Base-by-base conservation (phyloP, 2,113 vertebrate species). In the Perca flavescens region DNA sequence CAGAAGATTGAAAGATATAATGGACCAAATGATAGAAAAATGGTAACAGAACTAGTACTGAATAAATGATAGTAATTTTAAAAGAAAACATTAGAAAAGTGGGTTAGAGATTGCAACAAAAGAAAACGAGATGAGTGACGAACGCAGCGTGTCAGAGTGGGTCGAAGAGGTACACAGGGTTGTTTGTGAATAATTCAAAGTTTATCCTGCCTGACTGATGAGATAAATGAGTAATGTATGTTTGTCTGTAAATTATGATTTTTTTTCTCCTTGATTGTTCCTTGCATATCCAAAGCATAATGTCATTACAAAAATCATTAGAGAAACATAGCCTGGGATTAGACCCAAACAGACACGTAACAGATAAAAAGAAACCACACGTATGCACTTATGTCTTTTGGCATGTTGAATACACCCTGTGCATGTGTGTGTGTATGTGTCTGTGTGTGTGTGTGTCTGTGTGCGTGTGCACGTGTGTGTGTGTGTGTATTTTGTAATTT, bases 181-280 rank as follows among this genome's bases (percentile, higher is more conserved):
- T 65, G 74, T 87, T 78, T 86, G 72, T 80, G 69, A 53, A 81
- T 85, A 79, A 72, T 69, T 78, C 22, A 34, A 28, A 50, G 71
- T 77, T 79, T 62, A 80, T 71, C 50, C 66, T 70, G 13, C 70
- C 40, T 22, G 25, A 46, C 64, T 88, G 80, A 90, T 90, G 84
- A 90, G 75, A 86, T 77, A 70, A 85, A 64, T 62, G 50, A 61
- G 6, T 25, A 31, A 69, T 88, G 57, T 31, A 6, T 67, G 58
- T 78, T 82, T 79, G 58, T 80, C 16, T 65, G 74, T 49, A 78
- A 82, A 79, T 83, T 1, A 46, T 67, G 2, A 25, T 63, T 14
- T 71, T 34, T 25, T 43, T 9, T 12, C 15, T 2, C 17, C 11
- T 21, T 14, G 53, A 49, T 65, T 62, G 54, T 63, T 56, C 21